These are phyloP conservation scores for Lottia scabra DNA, from an alignment of 2,888 invertebrate genomes.

Conservation along the genomic window DNA sequence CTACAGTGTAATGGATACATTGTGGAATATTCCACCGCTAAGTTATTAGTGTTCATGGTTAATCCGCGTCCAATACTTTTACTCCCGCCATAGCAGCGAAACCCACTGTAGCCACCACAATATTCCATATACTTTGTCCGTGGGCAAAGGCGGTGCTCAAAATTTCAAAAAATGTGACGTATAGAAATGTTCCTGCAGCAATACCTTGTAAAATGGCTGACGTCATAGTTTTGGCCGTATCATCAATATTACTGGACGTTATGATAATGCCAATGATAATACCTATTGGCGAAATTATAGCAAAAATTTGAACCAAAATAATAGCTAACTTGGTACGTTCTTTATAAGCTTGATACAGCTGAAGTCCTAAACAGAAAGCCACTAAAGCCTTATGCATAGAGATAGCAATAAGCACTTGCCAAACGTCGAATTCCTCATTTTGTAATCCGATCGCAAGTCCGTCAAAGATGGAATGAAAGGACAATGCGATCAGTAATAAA, in stretches of 20 bases:
- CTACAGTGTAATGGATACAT: no score
- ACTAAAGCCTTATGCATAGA: constrained; percentile 73
- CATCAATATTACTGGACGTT: constrained; percentile 26
- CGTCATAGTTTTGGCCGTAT: constrained; percentile 32
- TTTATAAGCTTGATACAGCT: constrained; percentile 67
- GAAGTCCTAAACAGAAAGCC: constrained; percentile 73
- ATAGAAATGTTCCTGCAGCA: constrained; percentile 90
- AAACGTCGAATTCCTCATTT: constrained; percentile 41
- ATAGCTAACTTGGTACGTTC: constrained; percentile 20
- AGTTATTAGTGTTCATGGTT: neutral
- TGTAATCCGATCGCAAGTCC: constrained; percentile 74
- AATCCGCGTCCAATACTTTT: constrained; percentile 31
- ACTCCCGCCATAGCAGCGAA: constrained; percentile 45
- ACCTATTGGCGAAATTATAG: constrained; percentile 41
- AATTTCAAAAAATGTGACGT: constrained; percentile 95
- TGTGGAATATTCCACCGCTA: no score
- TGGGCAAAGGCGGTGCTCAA: constrained; percentile 75
- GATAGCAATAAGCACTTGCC: constrained; percentile 70
- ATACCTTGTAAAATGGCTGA: constrained; percentile 78
- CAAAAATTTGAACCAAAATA: constrained; percentile 22
- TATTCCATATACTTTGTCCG: constrained; percentile 56
- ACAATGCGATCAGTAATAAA: constrained; percentile 72
- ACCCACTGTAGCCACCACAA: constrained; percentile 43
- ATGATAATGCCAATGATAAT: constrained; percentile 35
- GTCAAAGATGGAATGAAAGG: constrained; percentile 74